Conservation (phyloP, 2,888 invertebrate genomes). For the Rhagonycha fulva region DNA sequence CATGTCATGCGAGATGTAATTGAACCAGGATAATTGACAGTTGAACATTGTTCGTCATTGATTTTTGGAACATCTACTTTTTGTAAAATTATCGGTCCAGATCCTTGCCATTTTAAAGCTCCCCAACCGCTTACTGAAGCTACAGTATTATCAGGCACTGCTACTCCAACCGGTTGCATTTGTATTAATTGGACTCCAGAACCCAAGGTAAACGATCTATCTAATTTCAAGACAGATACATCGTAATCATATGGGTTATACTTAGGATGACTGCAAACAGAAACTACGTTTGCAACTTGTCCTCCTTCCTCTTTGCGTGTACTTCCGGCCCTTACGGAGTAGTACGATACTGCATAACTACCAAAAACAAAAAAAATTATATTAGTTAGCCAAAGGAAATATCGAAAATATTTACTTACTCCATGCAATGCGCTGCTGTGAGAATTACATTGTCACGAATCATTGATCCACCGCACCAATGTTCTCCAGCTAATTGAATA, state of each 20-base stretch:
- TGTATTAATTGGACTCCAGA: background rate
- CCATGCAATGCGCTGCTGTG: slow-evolving; percentile 8
- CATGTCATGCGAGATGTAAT: background rate
- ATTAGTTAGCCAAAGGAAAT: background rate
- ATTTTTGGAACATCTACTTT: background rate
- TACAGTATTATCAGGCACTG: background rate
- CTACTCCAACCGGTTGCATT: background rate
- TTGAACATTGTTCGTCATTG: background rate
- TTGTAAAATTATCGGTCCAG: background rate
- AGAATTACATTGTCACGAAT: background rate
- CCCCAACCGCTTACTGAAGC: background rate
- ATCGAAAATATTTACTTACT: background rate
- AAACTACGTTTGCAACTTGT: background rate
- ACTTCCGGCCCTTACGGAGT: background rate
- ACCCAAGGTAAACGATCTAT: background rate
- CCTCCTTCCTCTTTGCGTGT: background rate
- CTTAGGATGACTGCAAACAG: background rate
- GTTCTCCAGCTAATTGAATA: background rate
- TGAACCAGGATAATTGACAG: background rate
- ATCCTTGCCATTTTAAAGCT: background rate
- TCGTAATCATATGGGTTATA: background rate
- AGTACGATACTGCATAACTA: background rate
- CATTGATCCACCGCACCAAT: slow-evolving; percentile 5
- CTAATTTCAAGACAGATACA: background rate
- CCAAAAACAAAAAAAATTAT: background rate